Percentiles rank a stretch among this genome's conserved stretches.
Conservation (phyloP, 2,113 vertebrate genomes). For the Crotalus viridis region DNA sequence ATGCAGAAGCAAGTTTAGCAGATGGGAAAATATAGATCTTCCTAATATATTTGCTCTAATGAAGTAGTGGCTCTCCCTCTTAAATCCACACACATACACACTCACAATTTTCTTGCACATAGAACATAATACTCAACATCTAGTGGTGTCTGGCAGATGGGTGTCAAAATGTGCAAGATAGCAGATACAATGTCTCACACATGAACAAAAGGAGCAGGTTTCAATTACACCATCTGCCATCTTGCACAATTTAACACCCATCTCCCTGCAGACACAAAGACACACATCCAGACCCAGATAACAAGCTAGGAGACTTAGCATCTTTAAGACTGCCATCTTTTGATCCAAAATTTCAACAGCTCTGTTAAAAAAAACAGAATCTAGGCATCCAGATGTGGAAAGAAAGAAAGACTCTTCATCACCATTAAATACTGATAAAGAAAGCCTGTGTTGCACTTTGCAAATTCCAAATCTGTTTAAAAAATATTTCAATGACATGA, state of each 20-base stretch:
- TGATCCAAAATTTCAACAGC: neutral
- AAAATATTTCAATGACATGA: neutral
- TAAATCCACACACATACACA: no score
- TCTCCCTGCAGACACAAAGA: neutral
- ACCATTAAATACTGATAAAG: neutral
- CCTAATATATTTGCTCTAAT: slow-evolving; percentile 3
- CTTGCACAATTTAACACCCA: neutral
- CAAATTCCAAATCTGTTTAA: neutral
- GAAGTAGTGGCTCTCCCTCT: neutral
- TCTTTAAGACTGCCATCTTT: neutral
- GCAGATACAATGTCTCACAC: neutral
- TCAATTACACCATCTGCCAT: neutral
- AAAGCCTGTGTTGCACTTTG: neutral
- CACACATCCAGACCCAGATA: neutral
- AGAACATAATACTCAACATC: neutral
- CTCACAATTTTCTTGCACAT: neutral
- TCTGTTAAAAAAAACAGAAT: neutral
- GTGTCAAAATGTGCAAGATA: neutral
- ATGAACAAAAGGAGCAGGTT: neutral
- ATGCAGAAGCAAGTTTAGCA: neutral
- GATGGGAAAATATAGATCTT: neutral
- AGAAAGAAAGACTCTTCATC: neutral
- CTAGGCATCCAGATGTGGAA: neutral
- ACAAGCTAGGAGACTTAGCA: neutral
- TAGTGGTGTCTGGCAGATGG: neutral